Percentiles rank a stretch among this genome's conserved stretches.
Evolutionary conservation across 92 coral and sea anemone genomes (phyloP).

Genomic region (Palythoa heliodiscus): DNA sequence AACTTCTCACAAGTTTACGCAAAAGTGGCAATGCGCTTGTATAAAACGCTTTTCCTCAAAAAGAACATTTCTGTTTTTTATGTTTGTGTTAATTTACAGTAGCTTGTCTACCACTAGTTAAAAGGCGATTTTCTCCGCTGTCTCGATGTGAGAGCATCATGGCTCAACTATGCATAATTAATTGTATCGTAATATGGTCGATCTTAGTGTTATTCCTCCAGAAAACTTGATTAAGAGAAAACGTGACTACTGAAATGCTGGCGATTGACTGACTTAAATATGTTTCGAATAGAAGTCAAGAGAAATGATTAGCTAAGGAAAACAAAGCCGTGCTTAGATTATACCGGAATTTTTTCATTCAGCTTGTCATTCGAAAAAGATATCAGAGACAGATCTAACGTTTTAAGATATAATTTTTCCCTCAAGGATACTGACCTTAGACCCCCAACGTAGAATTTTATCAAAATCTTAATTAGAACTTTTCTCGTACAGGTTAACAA

Average conservation of each 20-base stretch:
- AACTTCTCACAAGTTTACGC: neutral
- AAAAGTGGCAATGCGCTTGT: neutral
- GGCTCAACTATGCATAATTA: slow-evolving; percentile 41
- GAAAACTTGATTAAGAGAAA: slow-evolving; percentile 14
- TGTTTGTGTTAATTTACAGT: neutral
- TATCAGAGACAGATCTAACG: slow-evolving; percentile 37
- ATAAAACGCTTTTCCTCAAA: neutral
- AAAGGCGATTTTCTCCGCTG: neutral
- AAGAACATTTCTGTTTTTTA: neutral
- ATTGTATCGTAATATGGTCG: neutral
- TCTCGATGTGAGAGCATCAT: neutral
- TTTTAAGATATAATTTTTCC: slow-evolving; percentile 2
- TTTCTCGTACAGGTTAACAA: neutral
- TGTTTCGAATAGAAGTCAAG: slow-evolving; percentile 27
- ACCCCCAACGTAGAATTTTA: slow-evolving; percentile 41
- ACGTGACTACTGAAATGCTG: slow-evolving; percentile 32
- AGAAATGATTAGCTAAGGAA: neutral
- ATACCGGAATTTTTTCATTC: slow-evolving; percentile 2
- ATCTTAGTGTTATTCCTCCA: slow-evolving; percentile 1
- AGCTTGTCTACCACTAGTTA: neutral
- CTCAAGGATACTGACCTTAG: slow-evolving; percentile 45
- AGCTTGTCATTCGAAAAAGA: slow-evolving; percentile 18
- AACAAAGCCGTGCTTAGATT: slow-evolving; percentile 20
- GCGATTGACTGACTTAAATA: slow-evolving; percentile 5
- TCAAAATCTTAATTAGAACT: slow-evolving; percentile 31